A percentile compares a stretch with the other conserved stretches of the same genome.
phyloP scores from a whole-genome alignment of 2,888 invertebrate genomes.

The Ariolimax columbianus region DNA sequence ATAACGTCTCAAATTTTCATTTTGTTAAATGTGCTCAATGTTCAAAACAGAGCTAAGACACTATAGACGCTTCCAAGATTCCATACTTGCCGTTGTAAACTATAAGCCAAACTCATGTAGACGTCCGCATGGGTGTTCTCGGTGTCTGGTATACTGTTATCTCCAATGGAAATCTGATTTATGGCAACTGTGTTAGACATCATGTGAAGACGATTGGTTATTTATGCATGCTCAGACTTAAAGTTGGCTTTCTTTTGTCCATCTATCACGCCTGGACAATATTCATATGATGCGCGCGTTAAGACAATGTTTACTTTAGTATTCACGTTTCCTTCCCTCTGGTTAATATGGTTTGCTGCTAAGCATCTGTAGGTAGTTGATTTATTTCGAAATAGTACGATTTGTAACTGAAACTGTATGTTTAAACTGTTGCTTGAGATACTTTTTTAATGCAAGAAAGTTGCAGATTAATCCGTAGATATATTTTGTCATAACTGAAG shows the following conservation, averaged over 20 bases:
- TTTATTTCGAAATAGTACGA: too few species aligned
- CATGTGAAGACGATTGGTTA: neutral
- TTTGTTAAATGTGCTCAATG: slow-evolving; percentile 8
- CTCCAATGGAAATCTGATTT: slow-evolving; percentile 12
- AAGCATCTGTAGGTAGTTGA: too few species aligned
- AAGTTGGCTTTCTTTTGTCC: neutral
- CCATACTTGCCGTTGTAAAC: neutral
- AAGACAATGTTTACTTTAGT: neutral
- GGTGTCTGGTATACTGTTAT: neutral
- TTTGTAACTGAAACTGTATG: too few species aligned
- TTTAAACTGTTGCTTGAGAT: too few species aligned
- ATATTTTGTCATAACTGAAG: too few species aligned
- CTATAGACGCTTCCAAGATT: neutral
- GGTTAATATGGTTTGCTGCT: too few species aligned
- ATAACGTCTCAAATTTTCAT: neutral
- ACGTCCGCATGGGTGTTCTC: neutral
- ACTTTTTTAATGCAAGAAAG: too few species aligned
- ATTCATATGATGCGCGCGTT: neutral
- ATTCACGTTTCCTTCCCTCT: too few species aligned
- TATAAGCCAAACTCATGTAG: neutral
- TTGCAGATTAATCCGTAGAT: too few species aligned
- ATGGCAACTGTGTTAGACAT: neutral
- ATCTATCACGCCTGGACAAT: neutral
- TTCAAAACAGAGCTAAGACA: slow-evolving; percentile 24
- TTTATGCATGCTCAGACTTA: slow-evolving; percentile 13